These are phyloP conservation scores for Calliphora vicina DNA, from an alignment of 1,140 invertebrate species.

Conservation along the genomic window DNA sequence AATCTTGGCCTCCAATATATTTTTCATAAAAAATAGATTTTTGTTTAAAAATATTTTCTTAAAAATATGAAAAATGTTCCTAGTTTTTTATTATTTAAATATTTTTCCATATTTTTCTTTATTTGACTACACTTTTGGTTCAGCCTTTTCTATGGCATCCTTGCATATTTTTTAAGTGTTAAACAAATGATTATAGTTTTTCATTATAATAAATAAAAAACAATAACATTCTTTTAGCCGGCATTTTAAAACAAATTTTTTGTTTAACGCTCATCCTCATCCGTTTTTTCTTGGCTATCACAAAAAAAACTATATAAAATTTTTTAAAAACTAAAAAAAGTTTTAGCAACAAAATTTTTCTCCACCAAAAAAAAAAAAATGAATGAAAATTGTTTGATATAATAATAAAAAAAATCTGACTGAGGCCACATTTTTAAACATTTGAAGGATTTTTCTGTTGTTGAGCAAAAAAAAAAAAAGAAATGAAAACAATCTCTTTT, in stretches of 20 bases:
- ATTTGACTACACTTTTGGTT: background rate
- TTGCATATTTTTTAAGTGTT: background rate
- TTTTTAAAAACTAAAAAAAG: background rate
- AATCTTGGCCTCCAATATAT: no score
- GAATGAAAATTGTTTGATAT: background rate
- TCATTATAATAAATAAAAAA: background rate
- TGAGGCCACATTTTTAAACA: constrained; percentile 2
- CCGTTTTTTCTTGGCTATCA: background rate
- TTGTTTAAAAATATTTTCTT: no score
- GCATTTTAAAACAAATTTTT: background rate
- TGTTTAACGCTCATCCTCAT: background rate
- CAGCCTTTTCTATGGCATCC: background rate
- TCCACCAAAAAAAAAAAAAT: background rate
- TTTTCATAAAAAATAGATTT: no score
- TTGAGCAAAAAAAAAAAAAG: background rate
- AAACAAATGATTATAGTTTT: constrained; percentile 7
- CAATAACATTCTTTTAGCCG: background rate
- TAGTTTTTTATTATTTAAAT: no score
- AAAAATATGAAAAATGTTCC: no score
- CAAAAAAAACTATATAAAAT: no score
- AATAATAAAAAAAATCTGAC: background rate
- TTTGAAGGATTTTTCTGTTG: background rate
- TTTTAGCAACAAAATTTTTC: background rate
- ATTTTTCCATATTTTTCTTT: no score
- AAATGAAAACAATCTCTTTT: no score